Evolutionary conservation across 2,113 vertebrate genomes (phyloP).

Genomic region (Psettodes erumei): DNA sequence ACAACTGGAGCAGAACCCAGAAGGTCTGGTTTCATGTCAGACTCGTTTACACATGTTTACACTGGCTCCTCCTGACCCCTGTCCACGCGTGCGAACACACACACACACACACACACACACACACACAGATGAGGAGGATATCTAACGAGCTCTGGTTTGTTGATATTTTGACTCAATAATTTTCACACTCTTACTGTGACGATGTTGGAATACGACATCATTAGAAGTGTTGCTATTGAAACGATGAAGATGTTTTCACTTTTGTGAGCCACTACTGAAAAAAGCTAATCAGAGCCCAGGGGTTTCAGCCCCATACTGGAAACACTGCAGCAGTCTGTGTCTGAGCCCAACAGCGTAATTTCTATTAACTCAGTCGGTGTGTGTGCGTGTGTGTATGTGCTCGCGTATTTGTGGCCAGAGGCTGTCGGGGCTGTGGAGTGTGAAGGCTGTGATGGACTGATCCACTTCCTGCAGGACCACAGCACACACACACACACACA

Average conservation of each 20-base stretch:
- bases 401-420: constrained; percentile 19
- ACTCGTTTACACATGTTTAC: too few relatives aligned
- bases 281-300: constrained; percentile 9
- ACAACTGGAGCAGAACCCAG: neutral
- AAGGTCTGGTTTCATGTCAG: neutral
- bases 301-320: neutral
- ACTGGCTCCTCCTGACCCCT: too few relatives aligned
- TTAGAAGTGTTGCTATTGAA: accelerated
- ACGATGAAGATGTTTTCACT: neutral
- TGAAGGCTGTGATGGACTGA: constrained; percentile 56
- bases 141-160: neutral
- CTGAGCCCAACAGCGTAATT: neutral
- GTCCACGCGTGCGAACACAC: too few relatives aligned
- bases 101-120: too few relatives aligned
- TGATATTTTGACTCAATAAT: neutral
- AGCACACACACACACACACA: constrained; percentile 4
- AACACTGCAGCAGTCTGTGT: constrained; percentile 19
- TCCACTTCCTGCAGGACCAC: constrained; percentile 26
- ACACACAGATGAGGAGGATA: neutral
- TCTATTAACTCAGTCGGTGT: neutral
- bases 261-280: too few relatives aligned
- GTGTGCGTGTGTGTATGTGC: constrained; percentile 18
- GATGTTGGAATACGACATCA: neutral
- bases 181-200: too few relatives aligned
- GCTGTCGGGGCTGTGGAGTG: constrained; percentile 54